Conservation (phyloP, 1,140 invertebrate species). For the Temnothorax nylanderi region DNA sequence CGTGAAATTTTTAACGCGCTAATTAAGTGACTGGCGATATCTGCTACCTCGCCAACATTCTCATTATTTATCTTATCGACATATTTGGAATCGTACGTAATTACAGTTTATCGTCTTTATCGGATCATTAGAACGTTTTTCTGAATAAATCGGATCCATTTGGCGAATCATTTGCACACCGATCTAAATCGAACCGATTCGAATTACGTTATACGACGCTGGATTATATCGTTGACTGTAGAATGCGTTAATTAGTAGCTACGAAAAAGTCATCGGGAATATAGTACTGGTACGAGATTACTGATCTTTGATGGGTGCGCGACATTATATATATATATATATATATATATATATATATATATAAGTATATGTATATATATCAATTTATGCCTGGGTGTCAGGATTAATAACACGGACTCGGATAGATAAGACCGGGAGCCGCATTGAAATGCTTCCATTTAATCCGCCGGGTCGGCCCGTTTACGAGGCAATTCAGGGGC, state of each 20-base stretch:
- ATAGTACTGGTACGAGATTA: conserved; percentile 8
- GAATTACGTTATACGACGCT: not conserved
- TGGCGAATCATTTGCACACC: conserved; percentile 5
- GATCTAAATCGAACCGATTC: conserved; percentile 7
- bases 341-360: not conserved
- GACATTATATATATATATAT: conserved; percentile 18
- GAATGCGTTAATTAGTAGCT: conserved; percentile 20
- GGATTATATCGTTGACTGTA: not conserved
- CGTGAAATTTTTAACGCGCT: not conserved
- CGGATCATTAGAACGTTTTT: conserved; percentile 14
- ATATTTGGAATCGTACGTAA: not conserved
- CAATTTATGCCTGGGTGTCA: conserved; percentile 51
- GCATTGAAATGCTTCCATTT: conserved; percentile 71
- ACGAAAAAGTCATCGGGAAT: not conserved
- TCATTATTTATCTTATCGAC: conserved; percentile 4
- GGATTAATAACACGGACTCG: conserved; percentile 65
- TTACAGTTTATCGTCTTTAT: not conserved
- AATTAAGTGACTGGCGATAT: not conserved
- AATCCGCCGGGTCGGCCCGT: conserved; percentile 60
- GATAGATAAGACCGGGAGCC: conserved; percentile 70
- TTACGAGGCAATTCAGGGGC: conserved; percentile 72
- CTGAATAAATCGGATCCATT: not conserved
- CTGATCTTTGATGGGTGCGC: not conserved
- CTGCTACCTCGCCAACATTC: not conserved
- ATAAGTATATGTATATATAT: conserved; percentile 12